Conservation (phyloP, 2,797 vertebrate species). For the Gymnoscopelus microlampas region DNA sequence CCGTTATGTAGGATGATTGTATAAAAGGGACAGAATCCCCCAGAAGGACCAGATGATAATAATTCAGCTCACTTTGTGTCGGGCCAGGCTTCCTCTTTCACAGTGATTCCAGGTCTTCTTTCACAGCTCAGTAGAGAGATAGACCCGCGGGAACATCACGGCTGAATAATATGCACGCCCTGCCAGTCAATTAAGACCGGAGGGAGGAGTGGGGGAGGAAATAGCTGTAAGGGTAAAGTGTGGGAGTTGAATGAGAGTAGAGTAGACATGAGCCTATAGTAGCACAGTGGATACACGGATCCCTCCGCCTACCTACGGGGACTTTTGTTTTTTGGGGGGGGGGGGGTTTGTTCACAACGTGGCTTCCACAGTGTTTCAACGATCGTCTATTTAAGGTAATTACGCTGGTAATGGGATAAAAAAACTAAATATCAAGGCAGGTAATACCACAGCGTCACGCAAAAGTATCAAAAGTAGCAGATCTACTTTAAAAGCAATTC, state of each 20-base stretch:
- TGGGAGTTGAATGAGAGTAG: slow-evolving; percentile 12
- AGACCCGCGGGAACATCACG: slow-evolving; percentile 43
- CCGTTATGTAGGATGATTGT: slow-evolving; percentile 31
- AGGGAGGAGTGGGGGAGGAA: slow-evolving; percentile 21
- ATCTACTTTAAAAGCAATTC: too few relatives aligned
- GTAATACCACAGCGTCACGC: too few relatives aligned
- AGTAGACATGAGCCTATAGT: not conserved
- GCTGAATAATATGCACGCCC: slow-evolving; percentile 43
- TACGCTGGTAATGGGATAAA: too few relatives aligned
- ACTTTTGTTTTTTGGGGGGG: too few relatives aligned
- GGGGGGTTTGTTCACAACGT: too few relatives aligned
- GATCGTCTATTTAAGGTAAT: too few relatives aligned
- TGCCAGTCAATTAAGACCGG: slow-evolving; percentile 57
- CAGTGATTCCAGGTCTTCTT: slow-evolving; percentile 57
- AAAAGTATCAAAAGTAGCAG: too few relatives aligned
- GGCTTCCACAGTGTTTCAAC: too few relatives aligned
- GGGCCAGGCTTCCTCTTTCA: slow-evolving; percentile 22
- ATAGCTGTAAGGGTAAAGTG: slow-evolving; percentile 33
- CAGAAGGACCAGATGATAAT: slow-evolving; percentile 41
- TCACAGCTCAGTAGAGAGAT: slow-evolving; percentile 38
- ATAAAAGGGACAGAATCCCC: slow-evolving; percentile 31
- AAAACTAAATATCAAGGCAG: too few relatives aligned
- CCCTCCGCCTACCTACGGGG: too few relatives aligned
- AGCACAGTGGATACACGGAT: too few relatives aligned
- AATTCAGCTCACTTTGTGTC: slow-evolving; percentile 50